These are phyloP conservation scores for Meloidogyne hapla DNA, from an alignment of 1,140 invertebrate species.

Conservation along the genomic window DNA sequence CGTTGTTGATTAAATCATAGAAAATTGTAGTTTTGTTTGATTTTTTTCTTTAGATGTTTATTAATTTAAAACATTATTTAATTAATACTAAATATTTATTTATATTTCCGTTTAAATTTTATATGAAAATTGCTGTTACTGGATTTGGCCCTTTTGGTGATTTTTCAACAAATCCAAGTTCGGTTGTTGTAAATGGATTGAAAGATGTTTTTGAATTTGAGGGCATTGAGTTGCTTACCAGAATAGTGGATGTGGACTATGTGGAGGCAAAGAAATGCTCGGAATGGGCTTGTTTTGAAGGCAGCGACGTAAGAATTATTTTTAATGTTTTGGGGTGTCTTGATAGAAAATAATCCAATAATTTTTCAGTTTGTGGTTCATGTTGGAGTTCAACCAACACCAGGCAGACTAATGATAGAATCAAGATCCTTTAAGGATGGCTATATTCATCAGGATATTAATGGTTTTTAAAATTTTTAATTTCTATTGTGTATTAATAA, in stretches of 20 bases:
- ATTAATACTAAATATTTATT: neutral
- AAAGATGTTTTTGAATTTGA: neutral
- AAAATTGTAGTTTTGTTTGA: neutral
- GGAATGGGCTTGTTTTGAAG: neutral
- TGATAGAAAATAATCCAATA: neutral
- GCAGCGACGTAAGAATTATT: neutral
- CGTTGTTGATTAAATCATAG: neutral
- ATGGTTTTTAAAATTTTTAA: slow-evolving; percentile 17
- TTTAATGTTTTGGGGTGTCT: slow-evolving; percentile 22
- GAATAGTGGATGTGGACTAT: slow-evolving; percentile 33
- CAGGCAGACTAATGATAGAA: slow-evolving; percentile 18
- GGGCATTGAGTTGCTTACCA: slow-evolving; percentile 23
- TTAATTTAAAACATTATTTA: neutral
- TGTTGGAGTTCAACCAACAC: slow-evolving; percentile 31
- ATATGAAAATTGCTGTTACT: slow-evolving; percentile 26
- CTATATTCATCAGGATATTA: slow-evolving; percentile 24
- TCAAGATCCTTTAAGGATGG: slow-evolving; percentile 29
- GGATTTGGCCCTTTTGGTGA: slow-evolving; percentile 34
- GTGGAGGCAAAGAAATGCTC: slow-evolving; percentile 21
- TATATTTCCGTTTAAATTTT: neutral
- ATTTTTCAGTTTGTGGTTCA: slow-evolving; percentile 41
- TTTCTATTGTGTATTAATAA: neutral
- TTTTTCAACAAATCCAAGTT: slow-evolving; percentile 30
- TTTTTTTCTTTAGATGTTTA: slow-evolving; percentile 3
- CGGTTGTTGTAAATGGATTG: slow-evolving; percentile 24